Conservation (phyloP, 2,797 vertebrate genomes). For the Platyrinchus mystaceus region DNA sequence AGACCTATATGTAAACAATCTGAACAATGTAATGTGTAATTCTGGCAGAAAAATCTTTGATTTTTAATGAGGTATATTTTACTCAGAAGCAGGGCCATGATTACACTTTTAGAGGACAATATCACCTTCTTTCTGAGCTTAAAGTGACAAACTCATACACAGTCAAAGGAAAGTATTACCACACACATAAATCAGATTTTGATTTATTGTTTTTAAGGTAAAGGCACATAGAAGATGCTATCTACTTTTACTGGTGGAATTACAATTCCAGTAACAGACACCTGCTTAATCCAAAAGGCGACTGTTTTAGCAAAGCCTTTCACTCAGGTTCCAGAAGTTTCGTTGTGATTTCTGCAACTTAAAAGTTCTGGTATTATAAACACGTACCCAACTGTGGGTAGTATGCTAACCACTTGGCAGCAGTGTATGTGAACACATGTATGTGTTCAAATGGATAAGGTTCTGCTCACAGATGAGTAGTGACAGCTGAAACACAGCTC, state of each 20-base stretch:
- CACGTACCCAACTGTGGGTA: accelerated
- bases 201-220: neutral
- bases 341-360: neutral
- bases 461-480: neutral
- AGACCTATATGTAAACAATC: neutral
- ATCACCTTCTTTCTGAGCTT: conserved; percentile 5
- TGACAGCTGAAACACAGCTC: neutral
- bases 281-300: neutral
- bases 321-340: neutral
- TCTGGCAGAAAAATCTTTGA: neutral
- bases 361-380: neutral
- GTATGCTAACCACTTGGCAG: neutral
- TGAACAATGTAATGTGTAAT: neutral
- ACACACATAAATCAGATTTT: neutral
- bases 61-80: conserved; percentile 56
- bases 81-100: neutral
- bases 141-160: neutral
- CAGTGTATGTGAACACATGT: neutral
- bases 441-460: neutral
- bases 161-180: neutral
- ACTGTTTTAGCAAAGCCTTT: neutral
- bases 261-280: neutral
- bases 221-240: neutral
- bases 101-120: neutral
- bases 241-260: neutral